Conservation (phyloP, 2,888 invertebrate genomes). For the Ophioninae sp. region DNA sequence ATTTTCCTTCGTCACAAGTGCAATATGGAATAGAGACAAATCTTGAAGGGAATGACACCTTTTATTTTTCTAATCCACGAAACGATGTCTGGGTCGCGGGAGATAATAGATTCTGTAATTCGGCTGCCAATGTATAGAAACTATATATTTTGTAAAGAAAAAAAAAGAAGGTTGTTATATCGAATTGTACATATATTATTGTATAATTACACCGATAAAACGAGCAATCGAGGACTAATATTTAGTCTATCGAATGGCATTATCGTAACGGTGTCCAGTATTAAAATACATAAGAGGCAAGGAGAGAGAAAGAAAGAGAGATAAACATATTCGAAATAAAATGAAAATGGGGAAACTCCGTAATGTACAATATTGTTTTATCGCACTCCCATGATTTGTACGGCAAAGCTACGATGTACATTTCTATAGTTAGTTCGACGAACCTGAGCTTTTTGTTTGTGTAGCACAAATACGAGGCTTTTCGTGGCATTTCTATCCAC, state of each 20-base stretch:
- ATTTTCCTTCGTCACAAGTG: slow-evolving; percentile 30
- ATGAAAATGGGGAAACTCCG: slow-evolving; percentile 22
- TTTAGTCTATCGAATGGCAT: slow-evolving; percentile 63
- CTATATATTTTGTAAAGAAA: slow-evolving; percentile 56
- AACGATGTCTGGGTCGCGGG: slow-evolving; percentile 19
- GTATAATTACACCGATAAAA: slow-evolving; percentile 51
- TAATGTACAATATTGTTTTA: slow-evolving; percentile 38
- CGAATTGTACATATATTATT: slow-evolving; percentile 60
- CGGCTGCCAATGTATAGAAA: slow-evolving; percentile 59
- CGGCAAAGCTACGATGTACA: slow-evolving; percentile 51
- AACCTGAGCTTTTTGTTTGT: slow-evolving; percentile 10
- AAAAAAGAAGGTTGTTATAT: slow-evolving; percentile 53
- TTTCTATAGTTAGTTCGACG: slow-evolving; percentile 52
- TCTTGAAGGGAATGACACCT: neutral
- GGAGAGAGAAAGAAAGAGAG: slow-evolving; percentile 2
- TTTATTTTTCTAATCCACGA: slow-evolving; percentile 57
- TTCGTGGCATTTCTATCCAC: slow-evolving; percentile 36
- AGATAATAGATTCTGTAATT: slow-evolving; percentile 32
- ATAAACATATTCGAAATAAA: slow-evolving; percentile 3
- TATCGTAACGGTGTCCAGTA: slow-evolving; percentile 51
- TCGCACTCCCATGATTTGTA: slow-evolving; percentile 38
- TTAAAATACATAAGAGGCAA: slow-evolving; percentile 43
- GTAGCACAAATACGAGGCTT: slow-evolving; percentile 32
- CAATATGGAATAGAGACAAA: slow-evolving; percentile 7
- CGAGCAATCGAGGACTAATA: slow-evolving; percentile 65